A percentile compares a stretch with the other conserved stretches of the same genome.
These are phyloP conservation scores for Pentalonia nigronervosa DNA, from an alignment of 1,140 invertebrate species.

Conservation along the genomic window DNA sequence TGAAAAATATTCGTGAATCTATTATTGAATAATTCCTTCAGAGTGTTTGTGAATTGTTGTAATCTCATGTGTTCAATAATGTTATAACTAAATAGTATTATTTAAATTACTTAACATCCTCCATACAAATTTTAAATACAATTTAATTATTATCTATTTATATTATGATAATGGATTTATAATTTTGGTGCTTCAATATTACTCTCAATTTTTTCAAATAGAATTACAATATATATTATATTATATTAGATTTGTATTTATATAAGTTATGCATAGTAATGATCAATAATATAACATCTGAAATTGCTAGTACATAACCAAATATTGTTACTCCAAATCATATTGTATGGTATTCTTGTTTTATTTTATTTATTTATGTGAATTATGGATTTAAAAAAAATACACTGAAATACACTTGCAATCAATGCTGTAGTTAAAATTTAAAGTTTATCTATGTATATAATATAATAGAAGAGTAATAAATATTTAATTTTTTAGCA, in stretches of 20 bases:
- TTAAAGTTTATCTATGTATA: background rate
- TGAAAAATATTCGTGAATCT: background rate
- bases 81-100: slow-evolving; percentile 30
- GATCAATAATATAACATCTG: background rate
- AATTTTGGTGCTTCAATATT: slow-evolving; percentile 19
- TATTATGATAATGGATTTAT: background rate
- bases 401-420: background rate
- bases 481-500: slow-evolving; percentile 10
- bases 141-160: background rate
- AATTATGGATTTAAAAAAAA: background rate
- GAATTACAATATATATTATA: background rate
- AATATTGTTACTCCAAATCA: background rate
- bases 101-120: slow-evolving; percentile 18
- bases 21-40: background rate
- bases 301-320: background rate
- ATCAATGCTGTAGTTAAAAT: slow-evolving; percentile 12
- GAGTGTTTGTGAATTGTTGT: background rate
- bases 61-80: slow-evolving; percentile 48
- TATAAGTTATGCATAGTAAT: background rate
- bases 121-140: background rate
- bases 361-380: background rate
- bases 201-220: background rate
- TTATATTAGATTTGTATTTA: background rate
- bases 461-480: background rate
- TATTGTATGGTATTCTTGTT: background rate